phyloP scores from a whole-genome alignment of 2,888 invertebrate species.

The Candidula unifasciata region DNA sequence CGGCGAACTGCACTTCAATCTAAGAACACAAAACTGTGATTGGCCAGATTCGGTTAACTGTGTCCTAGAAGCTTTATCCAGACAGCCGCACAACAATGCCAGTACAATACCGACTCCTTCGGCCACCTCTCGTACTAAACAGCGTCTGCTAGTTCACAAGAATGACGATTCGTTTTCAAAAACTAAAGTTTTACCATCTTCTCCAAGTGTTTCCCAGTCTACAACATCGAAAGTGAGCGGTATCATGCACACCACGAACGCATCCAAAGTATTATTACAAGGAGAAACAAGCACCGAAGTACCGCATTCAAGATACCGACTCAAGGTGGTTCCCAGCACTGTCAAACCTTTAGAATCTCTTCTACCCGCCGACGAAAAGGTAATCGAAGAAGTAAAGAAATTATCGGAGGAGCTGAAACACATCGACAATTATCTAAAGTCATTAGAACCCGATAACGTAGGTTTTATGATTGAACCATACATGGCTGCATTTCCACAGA shows the following conservation, averaged over 20 bases:
- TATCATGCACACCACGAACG: background rate
- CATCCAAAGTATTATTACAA: background rate
- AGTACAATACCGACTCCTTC: background rate
- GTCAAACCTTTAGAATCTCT: conserved; percentile 28
- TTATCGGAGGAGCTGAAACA: conserved; percentile 22
- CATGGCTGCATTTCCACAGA: background rate
- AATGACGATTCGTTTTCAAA: background rate
- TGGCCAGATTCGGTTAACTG: conserved; percentile 62
- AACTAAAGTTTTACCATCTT: background rate
- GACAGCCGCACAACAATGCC: background rate
- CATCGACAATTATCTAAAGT: conserved; percentile 26
- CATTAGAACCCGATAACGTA: conserved; percentile 2
- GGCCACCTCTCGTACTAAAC: background rate
- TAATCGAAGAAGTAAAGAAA: conserved; percentile 25
- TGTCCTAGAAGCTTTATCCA: conserved; percentile 22
- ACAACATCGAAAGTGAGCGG: background rate
- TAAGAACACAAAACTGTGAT: conserved; percentile 61
- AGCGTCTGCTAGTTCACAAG: no score
- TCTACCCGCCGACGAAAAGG: conserved; percentile 14
- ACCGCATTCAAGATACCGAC: conserved; percentile 19
- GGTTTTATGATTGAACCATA: conserved; percentile 20
- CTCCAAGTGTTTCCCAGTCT: background rate
- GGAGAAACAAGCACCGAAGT: background rate
- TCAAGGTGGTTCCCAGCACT: conserved; percentile 4
- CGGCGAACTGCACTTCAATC: conserved; percentile 61